Evolutionary conservation across 2,888 invertebrate species (phyloP).

Genomic region (Branchipolynoe longqiensis): DNA sequence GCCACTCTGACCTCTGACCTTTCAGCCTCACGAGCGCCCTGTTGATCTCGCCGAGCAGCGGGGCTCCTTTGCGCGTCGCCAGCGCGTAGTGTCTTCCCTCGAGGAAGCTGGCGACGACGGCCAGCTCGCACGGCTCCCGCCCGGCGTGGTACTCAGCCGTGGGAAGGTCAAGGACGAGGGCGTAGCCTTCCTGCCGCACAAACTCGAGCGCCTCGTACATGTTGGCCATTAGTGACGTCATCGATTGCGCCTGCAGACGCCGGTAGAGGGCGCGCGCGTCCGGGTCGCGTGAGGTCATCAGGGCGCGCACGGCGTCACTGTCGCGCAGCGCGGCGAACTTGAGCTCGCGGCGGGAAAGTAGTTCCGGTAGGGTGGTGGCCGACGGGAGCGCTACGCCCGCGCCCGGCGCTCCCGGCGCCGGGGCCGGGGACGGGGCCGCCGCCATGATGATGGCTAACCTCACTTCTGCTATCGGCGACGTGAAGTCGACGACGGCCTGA

Average conservation of each 20-base stretch:
- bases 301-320: constrained; percentile 32
- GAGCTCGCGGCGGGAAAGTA: constrained; percentile 46
- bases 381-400: background rate
- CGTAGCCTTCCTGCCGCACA: constrained; percentile 33
- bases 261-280: constrained; percentile 39
- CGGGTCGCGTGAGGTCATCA: constrained; percentile 23
- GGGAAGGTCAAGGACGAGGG: constrained; percentile 42
- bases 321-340: constrained; percentile 23
- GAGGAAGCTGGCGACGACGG: background rate
- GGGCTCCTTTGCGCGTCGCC: constrained; percentile 36
- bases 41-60: constrained; percentile 44
- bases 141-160: constrained; percentile 58
- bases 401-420: background rate
- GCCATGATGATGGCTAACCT: constrained; percentile 17
- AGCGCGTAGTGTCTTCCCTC: constrained; percentile 55
- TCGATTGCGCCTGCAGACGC: constrained; percentile 25
- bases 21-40: constrained; percentile 23
- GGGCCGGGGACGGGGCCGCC: background rate
- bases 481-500: constrained; percentile 54
- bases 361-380: constrained; percentile 13
- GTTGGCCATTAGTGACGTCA: constrained; percentile 50
- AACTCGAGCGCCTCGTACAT: constrained; percentile 60
- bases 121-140: constrained; percentile 62
- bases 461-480: constrained; percentile 26
- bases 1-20: constrained; percentile 1